Conservation (phyloP, 1,140 invertebrate species). For the Panagrolaimus sp. region DNA sequence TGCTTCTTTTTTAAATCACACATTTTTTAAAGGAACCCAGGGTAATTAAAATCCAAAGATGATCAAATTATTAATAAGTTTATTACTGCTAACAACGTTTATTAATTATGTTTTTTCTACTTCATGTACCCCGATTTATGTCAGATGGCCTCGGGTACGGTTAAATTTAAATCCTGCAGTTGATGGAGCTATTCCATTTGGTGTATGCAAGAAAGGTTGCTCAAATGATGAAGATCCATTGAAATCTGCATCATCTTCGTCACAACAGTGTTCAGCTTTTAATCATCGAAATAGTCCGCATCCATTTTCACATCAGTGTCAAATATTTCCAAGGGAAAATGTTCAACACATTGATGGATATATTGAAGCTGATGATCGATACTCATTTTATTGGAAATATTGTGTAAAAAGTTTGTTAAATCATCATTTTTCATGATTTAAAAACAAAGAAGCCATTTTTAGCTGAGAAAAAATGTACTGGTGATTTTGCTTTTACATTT, state of each 20-base stretch:
- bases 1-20: too few species aligned
- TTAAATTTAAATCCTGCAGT: slow-evolving; percentile 46
- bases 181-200: slow-evolving; percentile 45
- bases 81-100: too few species aligned
- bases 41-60: too few species aligned
- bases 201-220: slow-evolving; percentile 48
- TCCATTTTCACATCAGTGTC: slow-evolving; percentile 43
- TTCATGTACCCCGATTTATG: slow-evolving; percentile 49
- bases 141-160: slow-evolving; percentile 56
- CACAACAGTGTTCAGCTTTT: slow-evolving; percentile 52
- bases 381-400: slow-evolving; percentile 60
- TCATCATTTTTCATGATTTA: slow-evolving; percentile 16
- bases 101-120: not conserved
- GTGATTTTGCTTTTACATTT: slow-evolving; percentile 59
- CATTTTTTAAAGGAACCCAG: too few species aligned
- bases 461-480: slow-evolving; percentile 51
- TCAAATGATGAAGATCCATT: slow-evolving; percentile 51
- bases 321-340: slow-evolving; percentile 53
- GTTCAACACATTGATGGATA: slow-evolving; percentile 57
- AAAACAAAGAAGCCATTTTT: not conserved
- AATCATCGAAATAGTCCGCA: slow-evolving; percentile 50
- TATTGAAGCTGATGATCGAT: slow-evolving; percentile 59
- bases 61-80: too few species aligned
- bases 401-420: slow-evolving; percentile 47
- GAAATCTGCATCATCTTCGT: slow-evolving; percentile 18